Base-by-base conservation (phyloP, 2,113 vertebrate genomes). In the Dunckerocampus dactyliophorus region DNA sequence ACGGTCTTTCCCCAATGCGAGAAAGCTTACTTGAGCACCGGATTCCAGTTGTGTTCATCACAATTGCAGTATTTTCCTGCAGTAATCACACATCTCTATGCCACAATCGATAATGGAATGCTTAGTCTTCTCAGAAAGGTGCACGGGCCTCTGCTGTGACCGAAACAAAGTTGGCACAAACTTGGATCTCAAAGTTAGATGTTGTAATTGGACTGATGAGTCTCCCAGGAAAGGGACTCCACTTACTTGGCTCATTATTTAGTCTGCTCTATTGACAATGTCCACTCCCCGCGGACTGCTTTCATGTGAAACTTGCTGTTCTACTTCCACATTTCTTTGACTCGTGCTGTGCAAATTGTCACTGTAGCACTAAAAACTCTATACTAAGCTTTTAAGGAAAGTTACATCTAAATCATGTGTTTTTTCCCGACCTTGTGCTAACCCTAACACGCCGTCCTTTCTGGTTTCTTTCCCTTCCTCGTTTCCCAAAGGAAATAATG, bases 181-280 rank as follows among this genome's bases (percentile, higher is more conserved):
- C 56, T 67, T 59, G 22, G n/a, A 62, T 57, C 37, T 46, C 49
- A 20, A 50, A 24, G 61, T 74, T 55, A 59, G 62, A 63, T 60
- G 15, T 48, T 56, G 52, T 58, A 76, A 63, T 45, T 67, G 37
- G 62, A 43, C 22, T n/a, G 47, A 34, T 54, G 53, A 73, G 59
- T 72, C 45, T 59, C 17, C 34, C 22, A 39, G 59, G 14, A 68
- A 56, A 63, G 31, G 66, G 59, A 62, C 61, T 78, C 49, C 24
- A 47, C 45, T 77, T 49, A 55, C 48, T 73, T 57, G 71, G 56
- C 73, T 83, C 65, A 75, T 82, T 76, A 78, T 85, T 80, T 75
- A 72, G 62, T 72, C 47, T 50, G 59, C 69, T 67, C 48, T 76
- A 81, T 86, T 83, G 75, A 78, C 81, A 71, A 75, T 74, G 71